phyloP scores from a whole-genome alignment of 2,113 vertebrate species.

The Rhineura floridana region DNA sequence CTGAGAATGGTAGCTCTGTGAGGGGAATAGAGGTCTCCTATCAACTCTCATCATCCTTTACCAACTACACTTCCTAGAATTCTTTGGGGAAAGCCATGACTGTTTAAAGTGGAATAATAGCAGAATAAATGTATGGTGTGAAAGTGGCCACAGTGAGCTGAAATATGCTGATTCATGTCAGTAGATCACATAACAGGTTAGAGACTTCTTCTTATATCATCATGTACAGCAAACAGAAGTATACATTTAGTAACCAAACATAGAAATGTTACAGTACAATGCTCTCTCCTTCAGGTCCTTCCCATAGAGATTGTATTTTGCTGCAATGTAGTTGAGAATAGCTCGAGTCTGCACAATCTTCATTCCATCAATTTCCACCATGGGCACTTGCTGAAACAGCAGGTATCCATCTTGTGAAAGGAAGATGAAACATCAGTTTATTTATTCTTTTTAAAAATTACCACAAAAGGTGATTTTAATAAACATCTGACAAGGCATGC shows the following conservation, averaged over 20 bases:
- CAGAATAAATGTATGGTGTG: too few species aligned
- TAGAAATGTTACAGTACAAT: conserved; percentile 68
- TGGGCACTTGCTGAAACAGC: conserved; percentile 77
- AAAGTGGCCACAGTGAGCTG: neutral
- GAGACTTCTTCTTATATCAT: neutral
- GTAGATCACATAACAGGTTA: neutral
- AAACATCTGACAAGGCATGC: neutral
- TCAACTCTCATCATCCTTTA: too few species aligned
- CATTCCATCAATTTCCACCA: conserved; percentile 84
- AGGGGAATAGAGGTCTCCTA: too few species aligned
- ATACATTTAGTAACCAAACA: conserved; percentile 6
- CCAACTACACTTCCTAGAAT: too few species aligned
- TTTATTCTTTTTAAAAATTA: neutral
- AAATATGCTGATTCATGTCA: neutral
- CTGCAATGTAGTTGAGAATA: conserved; percentile 80
- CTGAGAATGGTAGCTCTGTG: too few species aligned
- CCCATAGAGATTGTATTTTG: conserved; percentile 77
- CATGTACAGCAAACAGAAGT: neutral
- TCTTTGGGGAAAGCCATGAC: too few species aligned
- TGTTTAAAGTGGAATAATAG: too few species aligned
- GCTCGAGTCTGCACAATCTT: conserved; percentile 82
- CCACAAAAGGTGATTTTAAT: neutral
- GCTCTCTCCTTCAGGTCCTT: conserved; percentile 81
- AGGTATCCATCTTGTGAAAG: conserved; percentile 68
- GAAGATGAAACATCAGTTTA: neutral